Conservation (phyloP, 2,113 vertebrate species). For the Pica pica region DNA sequence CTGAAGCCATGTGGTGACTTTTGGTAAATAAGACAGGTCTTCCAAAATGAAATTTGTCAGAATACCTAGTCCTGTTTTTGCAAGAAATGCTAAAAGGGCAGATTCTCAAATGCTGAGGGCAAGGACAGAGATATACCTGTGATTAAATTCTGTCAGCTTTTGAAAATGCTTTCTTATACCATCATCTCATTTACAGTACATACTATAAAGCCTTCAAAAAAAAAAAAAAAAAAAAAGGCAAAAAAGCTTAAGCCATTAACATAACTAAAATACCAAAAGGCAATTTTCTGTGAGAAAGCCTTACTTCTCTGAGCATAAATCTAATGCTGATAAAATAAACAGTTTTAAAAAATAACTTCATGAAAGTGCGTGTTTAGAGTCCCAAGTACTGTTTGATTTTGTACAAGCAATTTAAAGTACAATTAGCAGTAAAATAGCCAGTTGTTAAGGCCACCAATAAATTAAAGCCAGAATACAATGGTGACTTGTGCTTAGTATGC, state of each 20-base stretch:
- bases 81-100: not conserved
- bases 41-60: not conserved
- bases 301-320: not conserved
- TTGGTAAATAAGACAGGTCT: not conserved
- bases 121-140: not conserved
- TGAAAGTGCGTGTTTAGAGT: slow-evolving; percentile 3
- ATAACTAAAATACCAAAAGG: not conserved
- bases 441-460: slow-evolving; percentile 70
- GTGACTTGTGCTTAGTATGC: slow-evolving; percentile 75
- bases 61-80: not conserved
- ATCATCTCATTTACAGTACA: not conserved
- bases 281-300: not conserved
- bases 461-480: slow-evolving; percentile 72
- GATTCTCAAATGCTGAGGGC: not conserved
- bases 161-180: not conserved
- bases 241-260: not conserved
- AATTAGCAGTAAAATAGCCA: slow-evolving; percentile 56
- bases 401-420: slow-evolving; percentile 62
- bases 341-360: slow-evolving; percentile 8
- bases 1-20: not conserved
- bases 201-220: not conserved
- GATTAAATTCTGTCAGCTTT: not conserved
- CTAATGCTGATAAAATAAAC: not conserved
- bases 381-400: slow-evolving; percentile 46
- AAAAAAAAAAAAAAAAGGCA: too few relatives aligned